These are phyloP conservation scores for Myotis brandtii DNA, from an alignment of 2,113 vertebrate species.

Conservation along the genomic window DNA sequence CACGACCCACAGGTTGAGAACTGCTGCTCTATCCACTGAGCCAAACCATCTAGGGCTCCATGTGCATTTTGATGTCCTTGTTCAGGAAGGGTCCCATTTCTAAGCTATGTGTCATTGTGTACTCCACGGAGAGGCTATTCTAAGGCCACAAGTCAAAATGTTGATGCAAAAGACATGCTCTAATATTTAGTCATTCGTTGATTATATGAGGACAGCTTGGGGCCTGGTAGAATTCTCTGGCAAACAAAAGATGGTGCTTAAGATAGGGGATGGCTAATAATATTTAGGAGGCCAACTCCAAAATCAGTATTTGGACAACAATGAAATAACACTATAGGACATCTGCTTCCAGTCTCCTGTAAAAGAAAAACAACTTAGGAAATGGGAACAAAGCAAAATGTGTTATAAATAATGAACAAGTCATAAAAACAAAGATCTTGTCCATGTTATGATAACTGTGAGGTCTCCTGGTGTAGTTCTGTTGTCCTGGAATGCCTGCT, in stretches of 20 bases:
- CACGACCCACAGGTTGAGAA: no score
- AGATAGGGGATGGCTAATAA: constrained; percentile 15
- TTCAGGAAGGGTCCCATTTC: not conserved
- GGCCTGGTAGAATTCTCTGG: not conserved
- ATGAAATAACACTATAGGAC: not conserved
- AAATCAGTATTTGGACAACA: not conserved
- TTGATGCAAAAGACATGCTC: not conserved
- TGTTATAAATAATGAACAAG: not conserved
- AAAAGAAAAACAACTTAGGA: constrained; percentile 33
- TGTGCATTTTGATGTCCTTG: not conserved
- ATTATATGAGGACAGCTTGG: not conserved
- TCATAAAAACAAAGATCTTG: constrained; percentile 43
- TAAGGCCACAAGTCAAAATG: not conserved
- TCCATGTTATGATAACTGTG: not conserved
- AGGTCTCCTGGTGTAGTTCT: not conserved
- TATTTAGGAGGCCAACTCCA: not conserved
- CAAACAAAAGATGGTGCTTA: not conserved
- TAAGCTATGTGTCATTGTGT: not conserved
- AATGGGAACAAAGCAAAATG: not conserved
- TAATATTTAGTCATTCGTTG: not conserved
- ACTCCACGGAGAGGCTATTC: not conserved
- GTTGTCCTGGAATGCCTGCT: not conserved
- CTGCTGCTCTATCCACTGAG: no score
- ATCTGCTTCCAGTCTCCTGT: not conserved
- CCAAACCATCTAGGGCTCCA: not conserved